Percentiles rank a stretch among this genome's conserved stretches.
These are phyloP conservation scores for Agapornis roseicollis DNA, from an alignment of 2,113 vertebrate species.

Conservation along the genomic window DNA sequence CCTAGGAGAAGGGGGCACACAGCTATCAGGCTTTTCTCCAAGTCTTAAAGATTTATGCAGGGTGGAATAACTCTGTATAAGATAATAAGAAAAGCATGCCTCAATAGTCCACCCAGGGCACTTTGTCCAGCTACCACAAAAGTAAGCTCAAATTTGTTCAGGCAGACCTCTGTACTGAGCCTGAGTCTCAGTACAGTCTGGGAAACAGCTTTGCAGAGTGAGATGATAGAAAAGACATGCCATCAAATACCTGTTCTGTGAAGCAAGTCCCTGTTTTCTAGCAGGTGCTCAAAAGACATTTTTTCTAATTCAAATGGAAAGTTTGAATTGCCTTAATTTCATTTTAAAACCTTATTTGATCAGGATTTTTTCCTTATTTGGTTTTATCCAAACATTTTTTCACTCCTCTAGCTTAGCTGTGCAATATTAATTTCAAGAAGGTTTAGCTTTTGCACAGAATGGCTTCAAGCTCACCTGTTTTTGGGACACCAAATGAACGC, in stretches of 20 bases:
- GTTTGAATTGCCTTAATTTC: not conserved
- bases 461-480: not conserved
- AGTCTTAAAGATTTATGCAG: not conserved
- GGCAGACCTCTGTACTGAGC: not conserved
- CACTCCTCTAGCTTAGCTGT: not conserved
- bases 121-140: not conserved
- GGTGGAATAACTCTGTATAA: not conserved
- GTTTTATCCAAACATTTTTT: not conserved
- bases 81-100: not conserved
- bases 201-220: not conserved
- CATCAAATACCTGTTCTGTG: not conserved
- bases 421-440: not conserved
- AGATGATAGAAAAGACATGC: not conserved
- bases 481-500: not conserved
- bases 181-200: not conserved
- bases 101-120: not conserved
- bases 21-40: not conserved
- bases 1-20: not conserved
- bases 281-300: not conserved
- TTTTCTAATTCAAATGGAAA: not conserved
- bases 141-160: not conserved
- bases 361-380: not conserved
- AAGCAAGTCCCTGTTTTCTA: not conserved
- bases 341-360: not conserved
- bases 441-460: not conserved